Base-by-base conservation (phyloP, 2,113 vertebrate species). In the Haemorhous mexicanus region DNA sequence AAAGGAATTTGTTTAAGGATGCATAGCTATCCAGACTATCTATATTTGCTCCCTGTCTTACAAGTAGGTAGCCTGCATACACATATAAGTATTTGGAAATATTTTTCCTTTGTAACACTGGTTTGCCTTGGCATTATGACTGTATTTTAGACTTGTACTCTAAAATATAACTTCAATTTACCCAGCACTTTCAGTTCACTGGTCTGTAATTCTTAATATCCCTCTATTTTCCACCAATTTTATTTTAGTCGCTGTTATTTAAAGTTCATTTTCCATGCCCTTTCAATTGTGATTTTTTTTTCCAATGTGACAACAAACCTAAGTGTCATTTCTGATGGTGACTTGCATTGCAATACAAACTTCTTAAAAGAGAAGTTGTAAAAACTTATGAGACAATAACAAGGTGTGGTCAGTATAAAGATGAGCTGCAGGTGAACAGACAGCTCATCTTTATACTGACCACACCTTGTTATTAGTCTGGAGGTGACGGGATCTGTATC, bases 201-300 rank as follows among this genome's bases (percentile, higher is more conserved):
- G 85, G 75, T 94, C 90, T 95, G 90, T 59, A 94, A 93, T 95
- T 93, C 75, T 87, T 93, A 95, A 76, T 83, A 95, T 67, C 79
- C 39, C 46, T 78, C n/a, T 81, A 67, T 77, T 93, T 94, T 84
- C 83, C 80, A 88, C 39, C 44, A 44, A 64, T 94, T 88, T 90
- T 92, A 64, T 93, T 95, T 94, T 70, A 86, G 73, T 62, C 0
- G 0, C 53, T 92, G 62, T 90, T 88, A 83, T 83, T 84, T 92
- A 70, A 95, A 93, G 67, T 86, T 86, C 55, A 86, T 80, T 90
- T 90, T 96, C 80, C 58, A 58, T 75, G 46, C 37, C 58, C 47
- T 90, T 94, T 90, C 72, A 68, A 17, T 23, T 37, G 56, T 81
- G 77, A 58, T 53, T 87, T 78, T 84, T 78, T 84, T 84, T 84